phyloP scores from a whole-genome alignment of 2,797 vertebrate genomes.

The Periparus ater region DNA sequence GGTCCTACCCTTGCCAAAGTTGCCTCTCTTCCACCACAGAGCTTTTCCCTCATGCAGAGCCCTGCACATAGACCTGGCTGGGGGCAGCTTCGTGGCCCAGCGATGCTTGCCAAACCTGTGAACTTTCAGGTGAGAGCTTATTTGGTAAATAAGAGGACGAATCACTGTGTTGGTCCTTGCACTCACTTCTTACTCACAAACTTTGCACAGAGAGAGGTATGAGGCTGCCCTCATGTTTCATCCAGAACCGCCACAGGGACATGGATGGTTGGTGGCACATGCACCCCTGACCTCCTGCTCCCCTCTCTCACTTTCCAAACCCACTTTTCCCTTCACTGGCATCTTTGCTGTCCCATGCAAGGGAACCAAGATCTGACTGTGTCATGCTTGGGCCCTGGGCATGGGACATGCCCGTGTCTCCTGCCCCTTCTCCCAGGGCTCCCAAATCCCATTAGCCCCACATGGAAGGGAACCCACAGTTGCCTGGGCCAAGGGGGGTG shows the following conservation, averaged over 20 bases:
- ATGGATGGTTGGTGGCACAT: rapidly evolving
- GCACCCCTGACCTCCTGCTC: neutral
- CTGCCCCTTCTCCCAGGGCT: neutral
- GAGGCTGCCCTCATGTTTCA: neutral
- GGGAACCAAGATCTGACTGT: neutral
- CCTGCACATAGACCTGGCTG: rapidly evolving
- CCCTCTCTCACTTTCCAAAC: rapidly evolving
- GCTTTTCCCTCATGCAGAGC: rapidly evolving
- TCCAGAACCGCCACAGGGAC: neutral
- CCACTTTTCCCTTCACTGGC: neutral
- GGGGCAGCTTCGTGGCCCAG: neutral
- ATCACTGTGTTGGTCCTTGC: rapidly evolving
- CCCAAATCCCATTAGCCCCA: neutral
- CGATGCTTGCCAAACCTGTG: neutral
- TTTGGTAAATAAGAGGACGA: neutral
- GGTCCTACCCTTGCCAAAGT: neutral
- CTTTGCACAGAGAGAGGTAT: neutral
- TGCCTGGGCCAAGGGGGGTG: neutral
- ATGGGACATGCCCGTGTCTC: rapidly evolving
- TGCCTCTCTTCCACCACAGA: rapidly evolving
- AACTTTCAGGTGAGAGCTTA: neutral
- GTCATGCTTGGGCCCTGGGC: neutral
- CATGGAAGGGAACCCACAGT: rapidly evolving
- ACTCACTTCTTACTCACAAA: rapidly evolving
- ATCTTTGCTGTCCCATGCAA: neutral